Evolutionary conservation across 2,888 invertebrate genomes (phyloP), one percentile per base, ranked within the genome.

Genomic region (Acleris sparsana): DNA sequence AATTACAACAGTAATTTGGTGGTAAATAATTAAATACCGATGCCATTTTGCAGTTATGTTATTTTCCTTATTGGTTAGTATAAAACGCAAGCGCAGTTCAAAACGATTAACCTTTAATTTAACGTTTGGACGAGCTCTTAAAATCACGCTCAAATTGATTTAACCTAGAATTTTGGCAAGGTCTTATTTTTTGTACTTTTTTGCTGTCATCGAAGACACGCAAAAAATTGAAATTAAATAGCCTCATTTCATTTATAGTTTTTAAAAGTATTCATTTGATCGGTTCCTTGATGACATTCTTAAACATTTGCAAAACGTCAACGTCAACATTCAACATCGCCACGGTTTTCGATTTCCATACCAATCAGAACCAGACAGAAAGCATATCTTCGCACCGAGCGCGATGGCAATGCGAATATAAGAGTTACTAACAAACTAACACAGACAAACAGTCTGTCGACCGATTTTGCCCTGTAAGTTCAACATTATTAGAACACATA

Each of bases 51-150:
- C n/a, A 25, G 25, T 22, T 43, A 3, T 44, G 18, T 43, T 6
- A 25, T 63, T 51, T 62, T 48, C 20, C 46, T 62, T 18, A 17
- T 55, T 22, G 20, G 53, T 29, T 13, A 22, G n/a, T 22, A 22
- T 44, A 20, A 22, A 25, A 46, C 22, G 16, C 17, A 16, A 33
- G 2, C 3, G 9, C 43, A 22, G 17, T n/a, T 18, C 18, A 20
- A 46, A 61, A 53, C 20, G 29, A 48, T 22, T 49, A 39, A 39
- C 29, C 48, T 46, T 53, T 46, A 20, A 22, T 48, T 44, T 39
- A 7, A 55, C 25, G 43, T 39, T 39, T 39, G 39, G 11, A 39
- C 13, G 4, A 25, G 5, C 9, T 43, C 46, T 39, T 53, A 16
- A 48, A 61, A 53, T 3, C 44, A 13, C 25, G 18, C 17, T 2